Evolutionary conservation across 2,888 invertebrate genomes (phyloP), one percentile per base, ranked within the genome.

Genomic region (Drosophila meridiana): DNA sequence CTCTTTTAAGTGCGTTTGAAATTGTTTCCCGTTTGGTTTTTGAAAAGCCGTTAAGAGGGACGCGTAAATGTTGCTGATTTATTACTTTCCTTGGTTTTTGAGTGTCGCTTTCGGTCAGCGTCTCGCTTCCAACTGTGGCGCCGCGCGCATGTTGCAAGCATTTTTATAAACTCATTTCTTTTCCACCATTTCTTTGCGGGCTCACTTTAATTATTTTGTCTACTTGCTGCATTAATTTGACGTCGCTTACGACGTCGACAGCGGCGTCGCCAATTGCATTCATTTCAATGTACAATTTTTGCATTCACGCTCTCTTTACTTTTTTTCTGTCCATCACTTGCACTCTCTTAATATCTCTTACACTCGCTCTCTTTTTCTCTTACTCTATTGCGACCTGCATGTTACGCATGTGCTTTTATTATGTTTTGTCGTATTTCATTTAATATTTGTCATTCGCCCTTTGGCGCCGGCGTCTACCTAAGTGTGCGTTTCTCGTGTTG

Each of bases 81-180:
- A 58, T 62, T 69, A 69, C 72, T 82, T 64, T 70, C 62, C 64
- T 74, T 74, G 40, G 57, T 47, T 42, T 73, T 64, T 57, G 64
- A 45, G 43, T 59, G 45, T 60, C 61, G 80, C 65, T 58, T 60
- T 72, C 78, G 68, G 77, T 80, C 85, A 79, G 78, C 79, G 87
- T 79, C 72, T 83, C 58, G 75, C 67, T 83, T 73, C 64, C 74
- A 76, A 87, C 87, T 87, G 87, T 88, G 79, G 77, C 65, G 74
- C 59, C 84, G 83, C 80, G 86, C 90, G 90, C 79, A 78, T 83
- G 79, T 90, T 83, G 87, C 89, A 79, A 90, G 82, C 90, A 81
- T 70, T 90, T 87, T 87, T 87, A 87, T 87, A 90, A 87, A 90
- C 87, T 87, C 75, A 76, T 68, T 58, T 57, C 20, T 53, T 75